Evolutionary conservation across 2,113 vertebrate species (phyloP).

Genomic region (Nerophis lumbriciformis): DNA sequence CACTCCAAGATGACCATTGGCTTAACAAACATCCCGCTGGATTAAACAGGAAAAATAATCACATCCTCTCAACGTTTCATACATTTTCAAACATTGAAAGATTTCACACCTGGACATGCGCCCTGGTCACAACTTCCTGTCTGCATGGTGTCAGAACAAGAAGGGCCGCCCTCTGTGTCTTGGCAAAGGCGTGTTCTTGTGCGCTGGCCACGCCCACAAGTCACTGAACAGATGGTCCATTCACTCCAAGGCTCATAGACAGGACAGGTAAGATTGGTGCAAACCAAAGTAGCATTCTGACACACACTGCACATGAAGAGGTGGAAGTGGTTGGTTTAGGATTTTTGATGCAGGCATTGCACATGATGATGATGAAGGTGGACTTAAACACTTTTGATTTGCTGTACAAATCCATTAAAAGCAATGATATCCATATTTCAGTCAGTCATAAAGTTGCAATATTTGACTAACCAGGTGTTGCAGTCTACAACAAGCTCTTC

Average conservation of each 20-base stretch:
- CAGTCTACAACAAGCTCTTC: conserved; percentile 67
- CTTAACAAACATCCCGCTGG: conserved; percentile 71
- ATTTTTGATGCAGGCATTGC: too few species aligned
- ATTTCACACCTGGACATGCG: conserved; percentile 69
- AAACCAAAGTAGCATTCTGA: conserved; percentile 73
- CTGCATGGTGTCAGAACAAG: conserved; percentile 62
- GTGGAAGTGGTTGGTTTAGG: not conserved
- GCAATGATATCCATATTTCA: not conserved
- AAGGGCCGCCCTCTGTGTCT: conserved; percentile 22
- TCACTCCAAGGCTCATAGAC: conserved; percentile 74
- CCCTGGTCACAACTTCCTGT: conserved; percentile 54
- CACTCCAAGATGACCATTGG: conserved; percentile 76
- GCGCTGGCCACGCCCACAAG: conserved; percentile 71
- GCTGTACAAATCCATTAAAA: too few species aligned
- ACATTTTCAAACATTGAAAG: not conserved
- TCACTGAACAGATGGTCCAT: conserved; percentile 77
- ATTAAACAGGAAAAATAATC: not conserved
- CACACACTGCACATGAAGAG: conserved; percentile 69
- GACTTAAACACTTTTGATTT: not conserved
- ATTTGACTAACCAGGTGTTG: conserved; percentile 75
- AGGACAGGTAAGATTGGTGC: conserved; percentile 65
- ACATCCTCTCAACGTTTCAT: not conserved
- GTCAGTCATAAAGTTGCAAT: not conserved
- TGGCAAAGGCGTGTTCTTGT: conserved; percentile 69
- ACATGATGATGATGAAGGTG: too few species aligned